phyloP scores from a whole-genome alignment of 2,888 invertebrate species.

The Calameuta filiformis region DNA sequence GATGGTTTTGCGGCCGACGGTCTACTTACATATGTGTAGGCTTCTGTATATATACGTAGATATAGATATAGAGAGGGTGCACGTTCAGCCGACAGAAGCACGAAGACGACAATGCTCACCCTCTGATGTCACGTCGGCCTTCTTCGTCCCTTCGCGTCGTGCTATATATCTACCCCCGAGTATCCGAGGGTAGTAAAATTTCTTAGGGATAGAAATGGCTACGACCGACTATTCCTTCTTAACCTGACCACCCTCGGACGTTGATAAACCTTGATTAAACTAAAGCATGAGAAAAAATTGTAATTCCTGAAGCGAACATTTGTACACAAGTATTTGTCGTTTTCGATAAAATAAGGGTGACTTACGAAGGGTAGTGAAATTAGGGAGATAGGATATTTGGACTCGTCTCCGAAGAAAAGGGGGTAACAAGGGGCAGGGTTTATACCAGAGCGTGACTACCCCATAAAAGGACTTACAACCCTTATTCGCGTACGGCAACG shows the following conservation, averaged over 20 bases:
- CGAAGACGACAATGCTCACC: slow-evolving; percentile 32
- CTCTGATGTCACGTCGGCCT: slow-evolving; percentile 29
- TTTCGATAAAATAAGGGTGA: too few relatives aligned
- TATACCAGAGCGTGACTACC: neutral
- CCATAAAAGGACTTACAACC: neutral
- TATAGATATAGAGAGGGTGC: too few relatives aligned
- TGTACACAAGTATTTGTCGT: too few relatives aligned
- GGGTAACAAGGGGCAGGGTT: neutral
- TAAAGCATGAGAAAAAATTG: too few relatives aligned
- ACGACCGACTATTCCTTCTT: too few relatives aligned
- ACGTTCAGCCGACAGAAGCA: too few relatives aligned
- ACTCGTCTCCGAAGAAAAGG: neutral
- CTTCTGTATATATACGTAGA: too few relatives aligned
- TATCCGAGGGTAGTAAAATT: neutral
- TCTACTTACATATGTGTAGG: neutral
- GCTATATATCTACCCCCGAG: neutral
- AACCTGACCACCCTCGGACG: too few relatives aligned
- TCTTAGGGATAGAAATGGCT: too few relatives aligned
- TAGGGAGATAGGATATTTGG: neutral
- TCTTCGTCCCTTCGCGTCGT: slow-evolving; percentile 15
- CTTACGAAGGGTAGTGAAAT: neutral
- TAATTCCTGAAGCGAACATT: too few relatives aligned
- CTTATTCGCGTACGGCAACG: neutral
- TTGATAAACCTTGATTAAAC: too few relatives aligned
- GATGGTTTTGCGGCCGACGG: slow-evolving; percentile 43